Percentiles rank a stretch among this genome's conserved stretches.
phyloP scores from a whole-genome alignment of 1,140 invertebrate species.

The Gryon sp. region DNA sequence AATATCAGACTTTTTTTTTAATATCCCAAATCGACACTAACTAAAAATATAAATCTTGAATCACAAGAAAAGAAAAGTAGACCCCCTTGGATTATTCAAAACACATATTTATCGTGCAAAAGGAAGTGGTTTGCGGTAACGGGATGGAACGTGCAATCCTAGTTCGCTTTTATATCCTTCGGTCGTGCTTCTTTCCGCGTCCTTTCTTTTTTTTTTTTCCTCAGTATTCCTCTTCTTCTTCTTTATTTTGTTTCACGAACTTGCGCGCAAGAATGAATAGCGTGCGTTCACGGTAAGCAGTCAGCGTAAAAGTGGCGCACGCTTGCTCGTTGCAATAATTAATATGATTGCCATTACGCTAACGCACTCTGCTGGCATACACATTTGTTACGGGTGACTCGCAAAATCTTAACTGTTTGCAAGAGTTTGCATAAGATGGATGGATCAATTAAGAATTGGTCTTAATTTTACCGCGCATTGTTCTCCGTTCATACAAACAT shows the following conservation, averaged over 20 bases:
- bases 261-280: constrained; percentile 71
- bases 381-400: constrained; percentile 64
- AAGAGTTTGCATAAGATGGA: constrained; percentile 37
- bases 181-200: constrained; percentile 64
- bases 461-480: constrained; percentile 13
- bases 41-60: too few relatives aligned
- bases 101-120: constrained; percentile 64
- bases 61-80: background rate
- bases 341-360: constrained; percentile 78
- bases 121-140: constrained; percentile 38
- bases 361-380: constrained; percentile 66
- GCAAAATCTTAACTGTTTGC: constrained; percentile 51
- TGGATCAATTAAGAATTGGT: constrained; percentile 49
- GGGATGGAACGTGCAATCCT: constrained; percentile 62
- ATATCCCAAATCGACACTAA: too few relatives aligned
- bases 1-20: too few relatives aligned
- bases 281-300: constrained; percentile 78
- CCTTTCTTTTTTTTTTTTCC: constrained; percentile 36
- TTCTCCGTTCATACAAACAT: constrained; percentile 2
- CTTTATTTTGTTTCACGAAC: too few relatives aligned
- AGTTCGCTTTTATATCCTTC: constrained; percentile 62
- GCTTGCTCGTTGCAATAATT: constrained; percentile 77
- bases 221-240: too few relatives aligned
- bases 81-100: constrained; percentile 27
- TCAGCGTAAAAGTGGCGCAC: constrained; percentile 76